Base-by-base conservation (phyloP, 1,140 invertebrate species). In the Eufriesea mexicana region DNA sequence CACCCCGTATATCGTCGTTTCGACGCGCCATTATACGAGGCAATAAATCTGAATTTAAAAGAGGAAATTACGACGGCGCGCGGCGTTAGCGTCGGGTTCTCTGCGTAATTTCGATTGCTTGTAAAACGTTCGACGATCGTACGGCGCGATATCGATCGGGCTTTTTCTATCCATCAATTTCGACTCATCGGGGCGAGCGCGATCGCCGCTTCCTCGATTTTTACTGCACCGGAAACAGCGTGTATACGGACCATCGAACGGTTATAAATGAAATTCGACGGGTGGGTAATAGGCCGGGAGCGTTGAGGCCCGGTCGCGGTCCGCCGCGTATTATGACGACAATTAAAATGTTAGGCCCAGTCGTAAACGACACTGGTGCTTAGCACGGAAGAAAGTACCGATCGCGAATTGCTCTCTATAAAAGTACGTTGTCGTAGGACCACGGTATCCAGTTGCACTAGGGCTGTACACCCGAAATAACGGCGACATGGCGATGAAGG, bases 321-420 rank as follows among this genome's bases (percentile, higher is more conserved):
- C 83, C 86, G 86, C 9, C 86, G 91, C 54, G 45, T 88, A 92
- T 93, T 93, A 93, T 82, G 89, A 89, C 90, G 79, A 90, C 88
- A 89, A 94, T 94, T 93, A 93, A 94, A 93, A 92, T 84, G 92
- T 92, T 89, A 88, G 77, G 74, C 54, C 77, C 16, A 28, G 85
- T 93, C 89, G 88, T 93, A 91, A 93, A 91, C 92, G 91, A 92
- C 86, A 88, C 74, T 86, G 89, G 91, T 91, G 86, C 92, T 92
- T 91, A 91, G 90, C 77, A 91, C 91, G 83, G 80, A 93, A 90
- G 90, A 92, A 93, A 92, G 90, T 90, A 77, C 42, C 49, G 85
- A 25, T 54, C 61, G 82, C 87, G 61, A 47, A 77, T 71, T 85
- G 83, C 75, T 79, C 89, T 90, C 80, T 93, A 93, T 93, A 93